Evolutionary conservation across 2,888 invertebrate genomes (phyloP).

Genomic region (Shargacucullia verbasci): DNA sequence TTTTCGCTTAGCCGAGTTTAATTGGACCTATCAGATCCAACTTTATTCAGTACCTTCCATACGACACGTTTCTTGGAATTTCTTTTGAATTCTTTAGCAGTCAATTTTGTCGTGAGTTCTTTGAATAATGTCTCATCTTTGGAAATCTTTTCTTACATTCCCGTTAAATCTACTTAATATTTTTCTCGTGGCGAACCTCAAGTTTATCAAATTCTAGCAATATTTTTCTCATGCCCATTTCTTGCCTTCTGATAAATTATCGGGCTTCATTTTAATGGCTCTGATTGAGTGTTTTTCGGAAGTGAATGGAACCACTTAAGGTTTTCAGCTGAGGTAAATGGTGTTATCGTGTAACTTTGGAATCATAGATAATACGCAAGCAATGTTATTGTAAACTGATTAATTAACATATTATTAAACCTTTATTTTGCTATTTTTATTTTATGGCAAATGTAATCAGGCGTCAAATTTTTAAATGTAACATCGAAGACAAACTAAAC

Average conservation of each 20-base stretch:
- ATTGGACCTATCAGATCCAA: slow-evolving; percentile 9
- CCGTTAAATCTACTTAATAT: slow-evolving; percentile 34
- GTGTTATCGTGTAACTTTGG: not conserved
- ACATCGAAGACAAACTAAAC: too few species aligned
- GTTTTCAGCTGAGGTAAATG: slow-evolving; percentile 6
- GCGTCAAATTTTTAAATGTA: too few species aligned
- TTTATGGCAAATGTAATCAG: too few species aligned
- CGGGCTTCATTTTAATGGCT: slow-evolving; percentile 28
- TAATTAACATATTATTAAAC: too few species aligned
- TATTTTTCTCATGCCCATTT: slow-evolving; percentile 31
- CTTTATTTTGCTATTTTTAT: too few species aligned
- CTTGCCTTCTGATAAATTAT: slow-evolving; percentile 38
- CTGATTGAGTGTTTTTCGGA: slow-evolving; percentile 21
- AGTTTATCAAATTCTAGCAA: slow-evolving; percentile 45
- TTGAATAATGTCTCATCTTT: too few species aligned
- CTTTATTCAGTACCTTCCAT: slow-evolving; percentile 13
- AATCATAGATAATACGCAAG: not conserved
- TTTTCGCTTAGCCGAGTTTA: slow-evolving; percentile 9
- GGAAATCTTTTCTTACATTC: slow-evolving; percentile 22
- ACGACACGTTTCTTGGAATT: slow-evolving; percentile 22
- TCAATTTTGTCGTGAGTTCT: slow-evolving; percentile 12
- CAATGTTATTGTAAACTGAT: too few species aligned
- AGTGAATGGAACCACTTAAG: slow-evolving; percentile 43
- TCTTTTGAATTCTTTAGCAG: slow-evolving; percentile 13
- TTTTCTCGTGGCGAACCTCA: slow-evolving; percentile 20